Conservation (phyloP, 2,113 vertebrate genomes). For the Heterocephalus glaber region DNA sequence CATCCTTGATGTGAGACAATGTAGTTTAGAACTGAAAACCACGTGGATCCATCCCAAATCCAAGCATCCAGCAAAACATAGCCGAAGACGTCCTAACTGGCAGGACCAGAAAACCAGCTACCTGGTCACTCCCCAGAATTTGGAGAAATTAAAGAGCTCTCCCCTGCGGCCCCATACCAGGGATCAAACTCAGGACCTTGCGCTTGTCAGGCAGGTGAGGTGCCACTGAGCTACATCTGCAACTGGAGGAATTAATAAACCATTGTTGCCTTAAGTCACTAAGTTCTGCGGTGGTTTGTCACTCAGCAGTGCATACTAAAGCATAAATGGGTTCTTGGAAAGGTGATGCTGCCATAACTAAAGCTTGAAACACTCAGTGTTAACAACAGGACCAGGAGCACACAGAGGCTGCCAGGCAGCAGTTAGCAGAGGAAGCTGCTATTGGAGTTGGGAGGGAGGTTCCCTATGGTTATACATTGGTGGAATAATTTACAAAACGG, state of each 20-base stretch:
- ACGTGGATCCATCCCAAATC: not conserved
- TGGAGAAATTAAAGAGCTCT: not conserved
- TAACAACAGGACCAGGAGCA: not conserved
- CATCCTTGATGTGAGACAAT: not conserved
- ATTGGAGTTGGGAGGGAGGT: not conserved
- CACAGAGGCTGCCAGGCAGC: not conserved
- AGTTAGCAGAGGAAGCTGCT: not conserved
- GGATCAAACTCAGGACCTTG: too few species aligned
- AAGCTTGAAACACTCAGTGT: not conserved
- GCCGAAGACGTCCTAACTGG: not conserved
- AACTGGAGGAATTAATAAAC: not conserved
- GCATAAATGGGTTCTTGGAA: not conserved
- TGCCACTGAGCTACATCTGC: too few species aligned
- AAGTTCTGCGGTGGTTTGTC: not conserved
- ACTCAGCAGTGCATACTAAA: not conserved
- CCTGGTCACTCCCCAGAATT: not conserved
- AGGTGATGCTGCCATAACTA: not conserved
- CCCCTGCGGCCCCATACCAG: too few species aligned
- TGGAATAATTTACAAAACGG: not conserved
- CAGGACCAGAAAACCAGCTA: not conserved
- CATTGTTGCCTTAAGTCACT: not conserved
- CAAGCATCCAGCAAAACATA: not conserved
- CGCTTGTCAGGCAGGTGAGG: too few species aligned
- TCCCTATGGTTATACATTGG: not conserved
- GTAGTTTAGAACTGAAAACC: not conserved